Evolutionary conservation across 2,797 vertebrate genomes (phyloP).

Genomic region (Masticophis lateralis): DNA sequence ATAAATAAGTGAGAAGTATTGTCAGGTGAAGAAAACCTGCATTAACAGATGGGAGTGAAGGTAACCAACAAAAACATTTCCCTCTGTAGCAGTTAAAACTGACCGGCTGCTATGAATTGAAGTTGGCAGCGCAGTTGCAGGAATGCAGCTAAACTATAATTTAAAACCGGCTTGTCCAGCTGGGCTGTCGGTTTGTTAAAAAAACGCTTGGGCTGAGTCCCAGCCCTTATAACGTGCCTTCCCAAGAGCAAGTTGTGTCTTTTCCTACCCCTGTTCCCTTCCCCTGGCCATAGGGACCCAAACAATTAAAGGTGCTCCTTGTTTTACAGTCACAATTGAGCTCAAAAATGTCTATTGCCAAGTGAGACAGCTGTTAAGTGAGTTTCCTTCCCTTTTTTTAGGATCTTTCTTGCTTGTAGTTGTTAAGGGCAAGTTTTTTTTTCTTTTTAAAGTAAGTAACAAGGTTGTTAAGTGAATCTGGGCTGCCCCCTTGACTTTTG

Average conservation of each 20-base stretch:
- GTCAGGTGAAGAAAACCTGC: neutral
- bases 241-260: neutral
- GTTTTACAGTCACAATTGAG: neutral
- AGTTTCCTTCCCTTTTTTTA: neutral
- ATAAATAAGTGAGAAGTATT: neutral
- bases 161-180: neutral
- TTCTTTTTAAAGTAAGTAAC: neutral
- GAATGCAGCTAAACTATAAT: neutral
- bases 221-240: neutral
- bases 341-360: neutral
- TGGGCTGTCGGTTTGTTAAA: too few species aligned
- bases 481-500: neutral
- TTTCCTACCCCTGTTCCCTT: neutral
- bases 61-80: neutral
- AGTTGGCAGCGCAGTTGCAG: neutral
- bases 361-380: neutral
- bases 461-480: neutral
- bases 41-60: neutral
- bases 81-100: neutral
- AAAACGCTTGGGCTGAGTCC: neutral
- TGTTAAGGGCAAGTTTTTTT: neutral
- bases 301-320: too few species aligned
- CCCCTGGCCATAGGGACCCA: neutral
- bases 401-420: neutral
- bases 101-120: neutral